Evolutionary conservation across 1,140 invertebrate genomes (phyloP), one percentile per base, ranked within the genome.

Genomic region (Macrostomum lignano): DNA sequence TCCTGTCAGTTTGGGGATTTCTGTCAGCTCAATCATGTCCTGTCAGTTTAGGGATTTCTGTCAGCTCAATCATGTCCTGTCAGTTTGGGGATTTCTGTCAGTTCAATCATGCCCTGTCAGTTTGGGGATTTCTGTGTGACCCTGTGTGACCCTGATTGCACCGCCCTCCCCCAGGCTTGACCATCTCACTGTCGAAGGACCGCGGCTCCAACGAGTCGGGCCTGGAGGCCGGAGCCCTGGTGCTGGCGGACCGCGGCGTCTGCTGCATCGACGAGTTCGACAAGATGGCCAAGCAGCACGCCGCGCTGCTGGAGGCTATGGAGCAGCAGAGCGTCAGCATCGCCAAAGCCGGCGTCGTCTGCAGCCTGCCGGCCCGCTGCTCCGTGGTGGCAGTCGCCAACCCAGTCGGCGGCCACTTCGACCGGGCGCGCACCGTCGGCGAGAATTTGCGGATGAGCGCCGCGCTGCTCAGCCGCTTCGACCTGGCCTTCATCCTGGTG

Each of bases 241-340:
- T 60, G 4, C 35, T 60, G 26, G 52, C 58, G 33, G 74, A 82
- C 51, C 68, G 68, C 47, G 82, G 81, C 1, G 70, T 68, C 28
- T 91, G 81, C 52, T 82, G 77, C 44, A 76, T 88, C 25, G 82
- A 91, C 55, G 82, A 91, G 57, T 78, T 93, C 49, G 81, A 91
- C 55, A 88, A 88, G 64, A 76, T 86, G 68, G 55, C 63, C 21
- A 65, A 71, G 50, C 76, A 81, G 46, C 67, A 73, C 52, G 63
- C 68, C 58, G 68, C 70, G 30, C 57, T 93, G 22, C 55, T 88
- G 25, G 81, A 91, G 65, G 74, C 74, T 9, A 86, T 93, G 78
- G 81, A 91, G 52, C 78, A 86, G 44, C 73, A 84, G 43, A 69
- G 70, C 36, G 70, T 88, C 2, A 79, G 74, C 48, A 67, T 91